Percentiles rank a stretch among this genome's conserved stretches.
Conservation (phyloP, 2,888 invertebrate genomes). For the Teinopalpus imperialis region DNA sequence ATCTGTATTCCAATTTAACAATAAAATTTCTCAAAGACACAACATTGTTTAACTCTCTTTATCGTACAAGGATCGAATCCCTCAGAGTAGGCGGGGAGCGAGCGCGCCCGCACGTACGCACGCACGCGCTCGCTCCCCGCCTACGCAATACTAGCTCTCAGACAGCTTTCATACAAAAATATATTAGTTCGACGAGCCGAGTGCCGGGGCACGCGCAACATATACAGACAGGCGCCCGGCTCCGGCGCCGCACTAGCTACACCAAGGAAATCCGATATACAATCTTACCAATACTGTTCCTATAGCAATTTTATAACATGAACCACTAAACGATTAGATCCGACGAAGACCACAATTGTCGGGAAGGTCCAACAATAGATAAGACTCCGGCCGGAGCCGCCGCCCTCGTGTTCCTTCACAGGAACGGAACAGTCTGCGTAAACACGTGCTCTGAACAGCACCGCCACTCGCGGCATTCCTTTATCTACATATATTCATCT, state of each 20-base stretch:
- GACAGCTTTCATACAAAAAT: slow-evolving; percentile 53
- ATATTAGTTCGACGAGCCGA: slow-evolving; percentile 34
- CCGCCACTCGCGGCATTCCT: too few relatives aligned
- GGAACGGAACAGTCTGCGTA: slow-evolving; percentile 1
- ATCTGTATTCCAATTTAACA: slow-evolving; percentile 82
- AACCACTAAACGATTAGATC: slow-evolving; percentile 3
- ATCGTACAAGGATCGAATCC: slow-evolving; percentile 70
- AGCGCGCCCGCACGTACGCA: slow-evolving; percentile 26
- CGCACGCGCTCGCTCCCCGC: slow-evolving; percentile 22
- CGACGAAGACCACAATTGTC: not conserved
- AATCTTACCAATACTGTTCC: slow-evolving; percentile 11
- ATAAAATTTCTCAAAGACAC: slow-evolving; percentile 81
- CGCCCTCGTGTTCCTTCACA: too few relatives aligned
- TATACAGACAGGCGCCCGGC: slow-evolving; percentile 1
- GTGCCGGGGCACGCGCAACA: not conserved
- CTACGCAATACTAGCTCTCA: slow-evolving; percentile 28
- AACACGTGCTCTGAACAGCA: slow-evolving; percentile 16
- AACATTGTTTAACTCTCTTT: slow-evolving; percentile 77
- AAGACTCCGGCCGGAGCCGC: too few relatives aligned
- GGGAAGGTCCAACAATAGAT: slow-evolving; percentile 1
- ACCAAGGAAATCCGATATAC: not conserved
- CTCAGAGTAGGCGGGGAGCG: slow-evolving; percentile 37
- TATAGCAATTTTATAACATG: not conserved
- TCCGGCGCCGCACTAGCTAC: slow-evolving; percentile 1
- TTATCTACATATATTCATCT: slow-evolving; percentile 24